Percentiles rank a stretch among this genome's conserved stretches.
Conservation (phyloP, 2,113 vertebrate species). For the Chauna torquata region DNA sequence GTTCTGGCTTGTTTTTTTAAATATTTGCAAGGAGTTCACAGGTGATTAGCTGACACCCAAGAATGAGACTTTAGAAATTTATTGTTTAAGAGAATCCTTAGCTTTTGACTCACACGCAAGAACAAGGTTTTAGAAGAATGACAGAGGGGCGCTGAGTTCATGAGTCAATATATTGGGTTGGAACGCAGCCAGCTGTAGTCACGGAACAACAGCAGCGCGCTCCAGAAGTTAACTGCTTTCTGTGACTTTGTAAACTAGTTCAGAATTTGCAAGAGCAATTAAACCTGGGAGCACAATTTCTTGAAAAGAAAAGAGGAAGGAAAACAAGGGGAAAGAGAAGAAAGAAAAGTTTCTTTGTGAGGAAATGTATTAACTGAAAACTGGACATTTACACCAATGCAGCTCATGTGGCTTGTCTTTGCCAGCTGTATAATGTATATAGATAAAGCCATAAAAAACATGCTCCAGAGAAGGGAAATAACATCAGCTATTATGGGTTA, state of each 20-base stretch:
- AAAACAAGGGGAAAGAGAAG: too few species aligned
- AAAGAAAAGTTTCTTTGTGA: background rate
- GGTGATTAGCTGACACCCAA: conserved; percentile 2
- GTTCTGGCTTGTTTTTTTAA: conserved; percentile 39
- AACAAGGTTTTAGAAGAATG: background rate
- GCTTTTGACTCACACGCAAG: background rate
- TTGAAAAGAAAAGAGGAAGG: background rate
- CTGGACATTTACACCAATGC: background rate
- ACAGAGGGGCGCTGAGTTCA: background rate
- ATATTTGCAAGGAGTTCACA: conserved; percentile 23
- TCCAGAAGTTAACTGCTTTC: background rate
- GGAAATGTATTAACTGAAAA: background rate
- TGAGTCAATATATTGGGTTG: background rate
- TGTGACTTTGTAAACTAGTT: background rate
- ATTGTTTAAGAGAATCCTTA: conserved; percentile 1
- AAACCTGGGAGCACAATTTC: background rate
- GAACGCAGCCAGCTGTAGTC: background rate
- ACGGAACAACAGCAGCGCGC: fast-evolving
- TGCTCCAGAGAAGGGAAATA: background rate
- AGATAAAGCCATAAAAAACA: background rate
- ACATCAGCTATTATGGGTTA: background rate
- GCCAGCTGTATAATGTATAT: background rate
- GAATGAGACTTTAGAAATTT: background rate
- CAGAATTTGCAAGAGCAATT: background rate
- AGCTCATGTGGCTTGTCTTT: background rate